Evolutionary conservation across 2,888 invertebrate species (phyloP), one percentile per base, ranked within the genome.

Genomic region (Apotomis capreana): DNA sequence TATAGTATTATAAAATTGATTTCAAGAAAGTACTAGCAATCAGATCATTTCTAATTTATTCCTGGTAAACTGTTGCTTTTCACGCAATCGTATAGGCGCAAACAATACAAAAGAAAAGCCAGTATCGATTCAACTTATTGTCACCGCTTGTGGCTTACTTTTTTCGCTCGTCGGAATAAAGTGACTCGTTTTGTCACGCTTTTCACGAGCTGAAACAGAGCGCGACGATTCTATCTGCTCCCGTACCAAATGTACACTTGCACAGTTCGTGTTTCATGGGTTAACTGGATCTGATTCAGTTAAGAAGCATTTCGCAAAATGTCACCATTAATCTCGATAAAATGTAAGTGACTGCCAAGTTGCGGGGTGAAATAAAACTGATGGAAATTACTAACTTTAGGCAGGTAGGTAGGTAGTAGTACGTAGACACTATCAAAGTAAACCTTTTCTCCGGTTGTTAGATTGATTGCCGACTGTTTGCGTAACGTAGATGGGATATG

Each of bases 121-220:
- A 37, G 36, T 59, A 63, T 68, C 63, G 59, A 62, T 57, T 68
- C 52, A 40, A 68, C 72, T 72, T 72, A 72, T 72, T 72, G 72
- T 72, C 72, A 68, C 67, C 44, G 52, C 36, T 72, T 59, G 63
- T 63, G 63, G 63, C 37, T 62, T 72, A 72, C 68, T 72, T 68
- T 68, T 71, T 72, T 71, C 68, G 64, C 69, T 72, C 70, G 80
- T 82, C 79, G 75, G 74, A 70, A 79, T 77, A 78, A 81, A 80
- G 77, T 74, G 68, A 76, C 76, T 75, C 76, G 77, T 78, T 87
- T 88, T 89, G 90, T 89, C 87, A 90, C 89, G 90, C 89, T 90
- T 89, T 91, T 90, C 87, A 87, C 84, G 74, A 77, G 68, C 79
- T 77, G 80, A 90, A 89, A 74, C 90, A 90, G 91, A 91, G 87